Percentiles rank a stretch among this genome's conserved stretches.
Evolutionary conservation across 2,888 invertebrate genomes (phyloP).

Genomic region (Cotesia congregata): DNA sequence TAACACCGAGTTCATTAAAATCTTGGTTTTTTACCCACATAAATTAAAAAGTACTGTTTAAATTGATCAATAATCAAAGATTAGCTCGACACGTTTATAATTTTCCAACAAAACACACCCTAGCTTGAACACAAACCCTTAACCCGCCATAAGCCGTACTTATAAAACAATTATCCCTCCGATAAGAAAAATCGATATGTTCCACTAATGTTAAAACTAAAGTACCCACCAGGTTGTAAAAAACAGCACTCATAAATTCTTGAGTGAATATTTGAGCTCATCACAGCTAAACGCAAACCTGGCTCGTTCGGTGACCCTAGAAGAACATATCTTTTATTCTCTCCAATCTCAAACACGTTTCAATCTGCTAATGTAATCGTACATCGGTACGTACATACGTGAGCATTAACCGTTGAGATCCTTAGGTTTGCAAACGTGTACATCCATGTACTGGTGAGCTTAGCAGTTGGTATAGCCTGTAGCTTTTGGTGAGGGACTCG

Average conservation of each 20-base stretch:
- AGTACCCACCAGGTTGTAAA: no score
- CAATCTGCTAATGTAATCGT: not conserved
- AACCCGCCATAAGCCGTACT: constrained; percentile 22
- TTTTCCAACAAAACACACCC: not conserved
- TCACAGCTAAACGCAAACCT: constrained; percentile 3
- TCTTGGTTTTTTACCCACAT: no score
- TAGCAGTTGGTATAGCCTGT: not conserved
- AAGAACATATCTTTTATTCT: not conserved
- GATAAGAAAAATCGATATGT: no score
- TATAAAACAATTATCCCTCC: not conserved
- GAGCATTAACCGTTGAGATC: not conserved
- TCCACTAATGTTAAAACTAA: no score
- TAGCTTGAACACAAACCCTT: constrained; percentile 10
- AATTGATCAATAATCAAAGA: no score
- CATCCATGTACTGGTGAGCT: not conserved
- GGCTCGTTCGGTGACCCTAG: constrained; percentile 39
- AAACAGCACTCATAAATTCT: no score
- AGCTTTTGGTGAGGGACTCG: not conserved
- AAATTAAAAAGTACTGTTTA: no score
- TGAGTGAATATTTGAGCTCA: not conserved
- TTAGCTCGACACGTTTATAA: not conserved
- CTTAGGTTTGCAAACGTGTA: not conserved
- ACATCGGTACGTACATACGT: constrained; percentile 7
- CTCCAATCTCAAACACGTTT: constrained; percentile 21
- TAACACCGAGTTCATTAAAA: no score